A percentile compares a stretch with the other conserved stretches of the same genome.
Evolutionary conservation across 2,888 invertebrate species (phyloP).

Genomic region (Drosophila emarginata): DNA sequence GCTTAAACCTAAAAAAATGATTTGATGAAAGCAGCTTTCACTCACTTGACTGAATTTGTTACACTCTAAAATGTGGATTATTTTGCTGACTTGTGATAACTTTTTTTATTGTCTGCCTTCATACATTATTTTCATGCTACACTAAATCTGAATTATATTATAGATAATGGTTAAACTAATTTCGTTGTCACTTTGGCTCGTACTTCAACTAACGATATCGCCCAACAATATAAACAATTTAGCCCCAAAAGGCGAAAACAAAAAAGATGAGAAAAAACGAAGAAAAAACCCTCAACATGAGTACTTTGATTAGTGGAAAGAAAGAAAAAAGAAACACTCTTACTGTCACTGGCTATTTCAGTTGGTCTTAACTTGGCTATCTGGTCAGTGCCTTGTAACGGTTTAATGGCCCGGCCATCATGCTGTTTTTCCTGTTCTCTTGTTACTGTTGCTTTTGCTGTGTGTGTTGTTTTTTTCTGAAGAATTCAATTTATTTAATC

Average conservation of each 20-base stretch:
- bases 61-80: too few species aligned
- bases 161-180: conserved; percentile 3
- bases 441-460: conserved; percentile 43
- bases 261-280: not conserved
- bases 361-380: not conserved
- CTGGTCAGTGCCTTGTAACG: conserved; percentile 19
- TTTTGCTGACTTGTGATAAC: too few species aligned
- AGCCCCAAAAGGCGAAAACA: too few species aligned
- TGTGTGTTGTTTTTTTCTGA: conserved; percentile 35
- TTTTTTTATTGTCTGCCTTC: not conserved
- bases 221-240: conserved; percentile 20
- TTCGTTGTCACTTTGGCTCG: conserved; percentile 1
- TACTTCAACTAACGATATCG: conserved; percentile 1
- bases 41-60: too few species aligned
- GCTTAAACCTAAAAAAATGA: too few species aligned
- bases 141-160: conserved; percentile 1
- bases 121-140: not conserved
- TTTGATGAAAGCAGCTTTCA: too few species aligned
- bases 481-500: conserved; percentile 75
- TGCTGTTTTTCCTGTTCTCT: conserved; percentile 41
- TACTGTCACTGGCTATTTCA: not conserved
- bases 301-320: not conserved
- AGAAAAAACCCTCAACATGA: not conserved
- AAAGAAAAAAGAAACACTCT: not conserved
- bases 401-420: conserved; percentile 48